Evolutionary conservation across 1,140 invertebrate genomes (phyloP).

Genomic region (Heliconius congener): DNA sequence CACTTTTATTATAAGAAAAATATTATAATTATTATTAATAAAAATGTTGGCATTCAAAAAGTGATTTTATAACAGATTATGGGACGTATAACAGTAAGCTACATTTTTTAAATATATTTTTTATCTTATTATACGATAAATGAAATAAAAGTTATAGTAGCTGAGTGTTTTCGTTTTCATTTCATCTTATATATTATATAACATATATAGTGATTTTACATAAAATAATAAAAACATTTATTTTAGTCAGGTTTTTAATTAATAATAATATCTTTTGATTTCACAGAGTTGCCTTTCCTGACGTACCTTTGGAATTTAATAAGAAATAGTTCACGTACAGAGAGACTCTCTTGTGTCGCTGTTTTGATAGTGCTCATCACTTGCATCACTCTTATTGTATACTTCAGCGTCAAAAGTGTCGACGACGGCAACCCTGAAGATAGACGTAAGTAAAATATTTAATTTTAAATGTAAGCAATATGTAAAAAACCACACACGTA

Average conservation of each 20-base stretch:
- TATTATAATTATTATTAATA: too few species aligned
- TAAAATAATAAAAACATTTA: too few species aligned
- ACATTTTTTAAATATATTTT: too few species aligned
- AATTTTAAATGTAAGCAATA: neutral
- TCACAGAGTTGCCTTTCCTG: slow-evolving; percentile 59
- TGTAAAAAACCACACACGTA: neutral
- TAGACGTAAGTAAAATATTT: slow-evolving; percentile 44
- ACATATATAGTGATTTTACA: too few species aligned
- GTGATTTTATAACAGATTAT: neutral
- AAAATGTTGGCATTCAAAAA: too few species aligned
- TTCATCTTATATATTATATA: neutral
- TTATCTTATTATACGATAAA: neutral
- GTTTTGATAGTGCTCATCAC: slow-evolving; percentile 46
- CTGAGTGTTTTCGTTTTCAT: neutral
- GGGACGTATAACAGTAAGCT: neutral
- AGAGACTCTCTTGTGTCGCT: slow-evolving; percentile 52
- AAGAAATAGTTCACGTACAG: slow-evolving; percentile 60
- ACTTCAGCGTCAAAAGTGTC: slow-evolving; percentile 47
- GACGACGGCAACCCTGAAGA: slow-evolving; percentile 36
- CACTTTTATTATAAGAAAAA: too few species aligned
- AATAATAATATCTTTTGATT: slow-evolving; percentile 15
- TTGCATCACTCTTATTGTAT: slow-evolving; percentile 53
- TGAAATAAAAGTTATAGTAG: neutral
- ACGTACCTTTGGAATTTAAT: slow-evolving; percentile 59
- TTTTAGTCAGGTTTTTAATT: too few species aligned